These are phyloP conservation scores for Thymelicus acteon DNA, from an alignment of 2,888 invertebrate genomes.

Conservation along the genomic window DNA sequence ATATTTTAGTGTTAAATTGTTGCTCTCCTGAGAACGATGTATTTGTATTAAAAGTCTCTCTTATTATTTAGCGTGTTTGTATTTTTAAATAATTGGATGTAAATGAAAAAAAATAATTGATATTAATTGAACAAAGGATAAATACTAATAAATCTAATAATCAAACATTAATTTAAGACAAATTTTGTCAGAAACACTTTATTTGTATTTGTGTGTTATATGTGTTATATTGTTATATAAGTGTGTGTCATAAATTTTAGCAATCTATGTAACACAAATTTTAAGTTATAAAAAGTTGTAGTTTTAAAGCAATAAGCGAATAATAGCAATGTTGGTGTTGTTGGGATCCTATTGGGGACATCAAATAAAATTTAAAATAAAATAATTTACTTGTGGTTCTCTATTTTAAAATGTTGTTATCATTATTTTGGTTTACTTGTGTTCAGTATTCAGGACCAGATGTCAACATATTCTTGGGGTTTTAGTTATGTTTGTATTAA, in stretches of 20 bases:
- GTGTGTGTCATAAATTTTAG: neutral
- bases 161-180: neutral
- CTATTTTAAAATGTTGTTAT: no score
- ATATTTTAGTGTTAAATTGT: conserved; percentile 1
- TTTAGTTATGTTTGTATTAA: no score
- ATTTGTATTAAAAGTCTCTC: neutral
- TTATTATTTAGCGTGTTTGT: neutral
- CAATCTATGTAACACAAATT: neutral
- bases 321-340: neutral
- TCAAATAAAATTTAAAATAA: neutral
- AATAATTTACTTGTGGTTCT: no score
- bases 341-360: neutral
- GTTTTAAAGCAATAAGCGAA: neutral
- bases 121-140: neutral
- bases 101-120: neutral
- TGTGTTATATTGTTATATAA: neutral
- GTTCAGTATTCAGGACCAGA: no score
- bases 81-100: neutral
- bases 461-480: no score
- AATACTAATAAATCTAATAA: neutral
- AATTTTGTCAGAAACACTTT: neutral
- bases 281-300: neutral
- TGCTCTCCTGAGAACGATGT: neutral
- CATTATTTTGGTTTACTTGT: no score
- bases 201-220: neutral